Base-by-base conservation (phyloP, 2,113 vertebrate genomes). In the Typhlomys cinereus region DNA sequence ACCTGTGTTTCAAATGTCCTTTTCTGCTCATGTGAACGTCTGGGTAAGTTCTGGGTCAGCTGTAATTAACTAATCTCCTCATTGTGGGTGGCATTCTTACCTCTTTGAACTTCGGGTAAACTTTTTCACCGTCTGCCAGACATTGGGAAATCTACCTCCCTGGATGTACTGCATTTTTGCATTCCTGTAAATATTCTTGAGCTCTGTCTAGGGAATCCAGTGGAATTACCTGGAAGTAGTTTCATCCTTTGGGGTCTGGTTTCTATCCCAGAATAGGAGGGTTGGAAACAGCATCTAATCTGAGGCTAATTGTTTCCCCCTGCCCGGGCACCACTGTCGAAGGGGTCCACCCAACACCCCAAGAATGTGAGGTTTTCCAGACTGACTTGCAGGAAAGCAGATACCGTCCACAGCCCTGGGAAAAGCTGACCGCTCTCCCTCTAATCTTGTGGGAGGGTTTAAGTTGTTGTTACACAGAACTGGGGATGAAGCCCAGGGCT, bases 151-250 rank as follows among this genome's bases (percentile, higher is more conserved):
- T 18, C 59, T 23, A 34, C 88, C n/a, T 66, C 2, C 4, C 27
- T n/a, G 5, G 44, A 1, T 34, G 48, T 11, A 18, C 34, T 6
- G 13, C 18, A 0, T 67, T 57, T 81, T 44, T 59, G 21, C 25
- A 29, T 61, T 78, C 85, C 76, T 83, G 62, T 69, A 78, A 69
- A 79, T 59, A 46, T 31, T 82, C 64, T 27, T 23, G 62, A 50
- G 46, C 31, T 85, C 64, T n/a, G 34, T 69, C 75, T 81, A 90
- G 82, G 67, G 81, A n/a, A 20, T 52, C 25, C 70, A 25, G 73
- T 66, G 50, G 46, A 44, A 67, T 80, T 90, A 94, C 90, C 91
- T 94, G 88, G 85, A 73, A 39, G 61, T 41, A 2, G n/a, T 50
- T 76, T 80, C 71, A 57, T 46, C 62, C 52, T 70, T 23, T 52